Evolutionary conservation across 2,113 vertebrate species (phyloP), one percentile per base, ranked within the genome.

Genomic region (Panthera uncia): DNA sequence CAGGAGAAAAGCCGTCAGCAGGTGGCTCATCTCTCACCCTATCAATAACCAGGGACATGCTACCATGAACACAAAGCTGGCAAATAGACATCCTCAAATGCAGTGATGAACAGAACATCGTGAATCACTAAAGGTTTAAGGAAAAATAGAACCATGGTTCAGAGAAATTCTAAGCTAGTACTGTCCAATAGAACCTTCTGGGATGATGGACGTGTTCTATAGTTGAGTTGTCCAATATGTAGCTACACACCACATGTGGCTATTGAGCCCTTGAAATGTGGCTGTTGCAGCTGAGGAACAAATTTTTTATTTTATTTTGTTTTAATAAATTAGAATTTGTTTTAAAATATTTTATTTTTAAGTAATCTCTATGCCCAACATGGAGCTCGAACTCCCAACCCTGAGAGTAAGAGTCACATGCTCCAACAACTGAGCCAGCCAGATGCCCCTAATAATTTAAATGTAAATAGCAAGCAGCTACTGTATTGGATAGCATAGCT

Each of bases 391-490:
- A 16, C 73, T 29, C 73, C 25, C 1, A 14, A 76, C 41, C 41
- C 27, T 29, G 41, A 76, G 73, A 45, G 45, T 27, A 16, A 76
- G 41, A 76, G 38, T 76, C 27, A 38, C 18, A 71, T n/a, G 19
- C n/a, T 71, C 66, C 33, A n/a, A 16, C 6, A 16, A 69, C 66
- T 69, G 33, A 69, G 66, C 66, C 33, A n/a, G 31, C 33, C 33
- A 19, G 66, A 33, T 69, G 66, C 33, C 33, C 66, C 66, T 41
- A 25, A 73, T 31, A 45, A 65, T 76, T 79, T 89, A 74, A 65
- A 88, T 83, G 36, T 83, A 86, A 95, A 68, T 76, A 89, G 29
- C 48, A 93, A 91, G 33, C 33, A 84, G 31, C 36, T 95, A 50
- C 45, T 45, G 7, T 91, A 81, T 52, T 95, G 73, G 41, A 36